phyloP scores from a whole-genome alignment of 2,113 vertebrate species.

The Bos indicus region DNA sequence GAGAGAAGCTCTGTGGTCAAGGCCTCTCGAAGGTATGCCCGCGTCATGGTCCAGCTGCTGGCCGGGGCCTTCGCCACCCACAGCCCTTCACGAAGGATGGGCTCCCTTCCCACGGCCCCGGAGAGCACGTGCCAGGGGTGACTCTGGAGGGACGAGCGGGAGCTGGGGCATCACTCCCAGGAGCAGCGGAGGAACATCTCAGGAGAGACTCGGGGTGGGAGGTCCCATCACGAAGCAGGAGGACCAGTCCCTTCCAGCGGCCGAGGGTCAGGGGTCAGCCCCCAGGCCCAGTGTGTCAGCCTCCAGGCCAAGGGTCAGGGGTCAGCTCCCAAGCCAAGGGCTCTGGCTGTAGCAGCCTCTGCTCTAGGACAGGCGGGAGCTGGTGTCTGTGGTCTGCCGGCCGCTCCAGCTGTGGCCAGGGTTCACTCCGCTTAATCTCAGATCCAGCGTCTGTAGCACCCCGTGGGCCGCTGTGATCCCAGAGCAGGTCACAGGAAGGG shows the following conservation, averaged over 20 bases:
- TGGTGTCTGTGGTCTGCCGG: fast-evolving
- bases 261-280: not conserved
- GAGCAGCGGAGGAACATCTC: fast-evolving
- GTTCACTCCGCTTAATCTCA: not conserved
- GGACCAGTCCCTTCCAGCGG: not conserved
- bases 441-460: fast-evolving
- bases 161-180: not conserved
- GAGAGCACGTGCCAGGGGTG: not conserved
- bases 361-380: fast-evolving
- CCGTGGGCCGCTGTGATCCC: not conserved
- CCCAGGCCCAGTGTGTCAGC: too few species aligned
- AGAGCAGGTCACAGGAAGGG: not conserved
- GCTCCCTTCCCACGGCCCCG: fast-evolving
- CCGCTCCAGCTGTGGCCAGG: fast-evolving
- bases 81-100: not conserved
- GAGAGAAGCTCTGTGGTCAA: not conserved
- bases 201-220: not conserved
- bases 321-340: fast-evolving
- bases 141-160: too few species aligned
- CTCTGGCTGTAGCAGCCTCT: not conserved
- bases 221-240: not conserved
- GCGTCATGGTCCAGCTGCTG: not conserved
- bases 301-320: not conserved
- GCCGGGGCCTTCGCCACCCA: fast-evolving
- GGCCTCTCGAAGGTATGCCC: not conserved